Percentiles rank a stretch among this genome's conserved stretches.
Conservation (phyloP, 1,140 invertebrate genomes). For the Condylostylus longicornis region DNA sequence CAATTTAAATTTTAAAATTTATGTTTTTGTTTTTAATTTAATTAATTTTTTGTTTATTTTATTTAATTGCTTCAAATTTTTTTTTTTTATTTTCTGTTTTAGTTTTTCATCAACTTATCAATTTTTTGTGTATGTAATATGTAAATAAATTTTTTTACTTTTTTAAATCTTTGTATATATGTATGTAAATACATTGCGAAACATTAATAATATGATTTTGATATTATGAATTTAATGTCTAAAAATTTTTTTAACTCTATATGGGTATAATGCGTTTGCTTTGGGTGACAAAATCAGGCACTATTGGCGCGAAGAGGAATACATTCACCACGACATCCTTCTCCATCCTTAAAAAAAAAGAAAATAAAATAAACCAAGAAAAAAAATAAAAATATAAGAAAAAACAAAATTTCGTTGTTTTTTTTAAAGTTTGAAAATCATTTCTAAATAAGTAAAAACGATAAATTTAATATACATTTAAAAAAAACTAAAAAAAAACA, state of each 20-base stretch:
- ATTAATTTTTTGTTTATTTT: neutral
- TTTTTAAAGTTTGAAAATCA: neutral
- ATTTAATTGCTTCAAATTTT: neutral
- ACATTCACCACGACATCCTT: slow-evolving; percentile 38
- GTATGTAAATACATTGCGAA: too few species aligned
- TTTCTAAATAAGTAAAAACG: slow-evolving; percentile 1
- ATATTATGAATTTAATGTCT: too few species aligned
- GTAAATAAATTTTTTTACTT: neutral
- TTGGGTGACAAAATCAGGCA: slow-evolving; percentile 17
- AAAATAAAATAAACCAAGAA: slow-evolving; percentile 21
- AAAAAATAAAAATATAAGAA: slow-evolving; percentile 1
- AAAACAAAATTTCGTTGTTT: neutral
- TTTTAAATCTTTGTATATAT: neutral
- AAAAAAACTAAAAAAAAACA: slow-evolving; percentile 8
- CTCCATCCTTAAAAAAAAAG: slow-evolving; percentile 34
- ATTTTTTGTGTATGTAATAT: neutral
- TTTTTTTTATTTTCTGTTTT: neutral
- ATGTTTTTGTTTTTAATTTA: neutral
- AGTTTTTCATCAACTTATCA: neutral
- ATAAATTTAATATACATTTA: too few species aligned
- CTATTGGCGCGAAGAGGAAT: slow-evolving; percentile 39
- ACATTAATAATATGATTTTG: too few species aligned
- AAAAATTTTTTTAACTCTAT: too few species aligned
- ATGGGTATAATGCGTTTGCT: too few species aligned
- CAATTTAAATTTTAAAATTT: too few species aligned